Evolutionary conservation across 2,888 invertebrate species (phyloP).

Genomic region (Sphaerophoria rueppellii): DNA sequence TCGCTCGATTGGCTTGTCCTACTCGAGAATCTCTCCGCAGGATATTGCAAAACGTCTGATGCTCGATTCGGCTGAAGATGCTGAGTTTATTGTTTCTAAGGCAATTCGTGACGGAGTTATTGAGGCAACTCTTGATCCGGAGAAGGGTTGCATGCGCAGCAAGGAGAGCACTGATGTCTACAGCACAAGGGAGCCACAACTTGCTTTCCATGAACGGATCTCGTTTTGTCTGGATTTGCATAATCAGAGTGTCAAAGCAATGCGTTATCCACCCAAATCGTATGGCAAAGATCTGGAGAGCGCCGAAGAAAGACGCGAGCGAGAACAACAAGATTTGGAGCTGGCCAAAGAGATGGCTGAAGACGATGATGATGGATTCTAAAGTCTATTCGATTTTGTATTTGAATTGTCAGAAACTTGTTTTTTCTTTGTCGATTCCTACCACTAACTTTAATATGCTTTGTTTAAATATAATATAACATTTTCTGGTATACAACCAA

Average conservation of each 20-base stretch:
- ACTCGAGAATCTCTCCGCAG: constrained; percentile 96
- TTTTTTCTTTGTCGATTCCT: not conserved
- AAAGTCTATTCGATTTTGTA: constrained; percentile 73
- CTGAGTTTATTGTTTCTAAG: constrained; percentile 99
- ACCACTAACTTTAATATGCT: no score
- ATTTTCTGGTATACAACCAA: no score
- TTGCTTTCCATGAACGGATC: constrained; percentile 98
- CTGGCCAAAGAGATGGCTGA: constrained; percentile 99
- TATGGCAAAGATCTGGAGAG: constrained; percentile 99
- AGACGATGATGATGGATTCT: constrained; percentile 97
- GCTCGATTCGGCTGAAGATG: constrained; percentile 97
- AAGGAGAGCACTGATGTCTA: constrained; percentile 98
- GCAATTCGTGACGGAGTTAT: constrained; percentile 99
- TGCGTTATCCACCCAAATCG: constrained; percentile 99
- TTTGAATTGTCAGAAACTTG: not conserved
- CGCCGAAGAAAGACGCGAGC: constrained; percentile 96
- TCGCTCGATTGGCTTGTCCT: constrained; percentile 96
- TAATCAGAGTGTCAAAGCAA: constrained; percentile 99
- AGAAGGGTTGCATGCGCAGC: constrained; percentile 97
- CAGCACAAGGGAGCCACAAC: constrained; percentile 96
- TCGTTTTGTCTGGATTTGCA: constrained; percentile 98
- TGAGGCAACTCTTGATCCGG: constrained; percentile 97
- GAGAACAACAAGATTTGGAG: constrained; percentile 99
- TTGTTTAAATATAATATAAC: no score
- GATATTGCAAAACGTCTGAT: constrained; percentile 97